These are phyloP conservation scores for Thaumetopoea pityocampa DNA, from an alignment of 1,140 invertebrate species.

Conservation along the genomic window DNA sequence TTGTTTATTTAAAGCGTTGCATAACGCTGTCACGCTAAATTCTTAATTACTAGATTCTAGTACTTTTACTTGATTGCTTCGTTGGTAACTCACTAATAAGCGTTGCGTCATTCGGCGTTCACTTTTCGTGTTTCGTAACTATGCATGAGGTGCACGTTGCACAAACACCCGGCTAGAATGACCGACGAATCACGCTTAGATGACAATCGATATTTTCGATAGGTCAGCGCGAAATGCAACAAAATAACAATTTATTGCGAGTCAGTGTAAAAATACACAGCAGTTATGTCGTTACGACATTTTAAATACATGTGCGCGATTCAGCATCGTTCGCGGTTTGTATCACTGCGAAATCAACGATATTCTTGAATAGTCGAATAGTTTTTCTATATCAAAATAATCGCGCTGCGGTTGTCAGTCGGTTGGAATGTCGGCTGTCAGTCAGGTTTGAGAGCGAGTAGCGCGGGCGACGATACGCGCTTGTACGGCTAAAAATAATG, in stretches of 20 bases:
- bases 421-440: slow-evolving; percentile 4
- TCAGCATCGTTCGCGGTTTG: slow-evolving; percentile 3
- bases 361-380: slow-evolving; percentile 4
- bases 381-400: slow-evolving; percentile 6
- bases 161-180: slow-evolving; percentile 60
- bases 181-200: slow-evolving; percentile 18
- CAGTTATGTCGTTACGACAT: no score
- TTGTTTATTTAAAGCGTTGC: no score
- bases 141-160: slow-evolving; percentile 60
- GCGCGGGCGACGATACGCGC: slow-evolving; percentile 10
- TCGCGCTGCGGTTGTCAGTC: slow-evolving; percentile 5
- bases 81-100: slow-evolving; percentile 59
- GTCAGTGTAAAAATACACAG: slow-evolving; percentile 1
- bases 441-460: slow-evolving; percentile 9
- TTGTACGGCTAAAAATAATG: slow-evolving; percentile 19
- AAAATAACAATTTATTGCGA: slow-evolving; percentile 4
- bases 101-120: slow-evolving; percentile 62
- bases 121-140: slow-evolving; percentile 66
- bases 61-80: slow-evolving; percentile 34
- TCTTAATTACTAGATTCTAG: slow-evolving; percentile 28
- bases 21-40: slow-evolving; percentile 16
- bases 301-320: no score
- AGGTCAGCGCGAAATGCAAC: slow-evolving; percentile 8
- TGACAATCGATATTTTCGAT: slow-evolving; percentile 15
- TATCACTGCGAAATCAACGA: slow-evolving; percentile 2